Conservation (phyloP, 2,888 invertebrate species). For the Ophonus ardosiacus region DNA sequence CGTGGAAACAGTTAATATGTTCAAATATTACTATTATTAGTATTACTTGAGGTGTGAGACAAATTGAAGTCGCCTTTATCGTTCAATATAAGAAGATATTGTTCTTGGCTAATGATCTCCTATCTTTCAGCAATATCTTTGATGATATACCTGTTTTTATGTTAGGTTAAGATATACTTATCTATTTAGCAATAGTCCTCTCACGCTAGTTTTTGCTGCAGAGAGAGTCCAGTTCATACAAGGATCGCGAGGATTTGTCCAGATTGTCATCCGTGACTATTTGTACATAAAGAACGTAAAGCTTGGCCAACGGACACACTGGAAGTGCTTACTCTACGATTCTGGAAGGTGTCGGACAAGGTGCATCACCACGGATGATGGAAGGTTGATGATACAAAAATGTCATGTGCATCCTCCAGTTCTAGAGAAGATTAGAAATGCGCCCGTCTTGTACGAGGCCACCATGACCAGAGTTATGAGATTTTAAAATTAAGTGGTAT, state of each 20-base stretch:
- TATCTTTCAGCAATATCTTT: not conserved
- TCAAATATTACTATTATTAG: no score
- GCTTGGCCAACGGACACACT: slow-evolving; percentile 20
- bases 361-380: slow-evolving; percentile 27
- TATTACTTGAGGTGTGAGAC: no score
- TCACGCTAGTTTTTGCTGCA: slow-evolving; percentile 37
- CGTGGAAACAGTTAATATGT: no score
- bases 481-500: not conserved
- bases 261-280: slow-evolving; percentile 29
- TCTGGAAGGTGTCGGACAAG: slow-evolving; percentile 7
- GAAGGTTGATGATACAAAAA: slow-evolving; percentile 15
- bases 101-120: no score
- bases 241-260: slow-evolving; percentile 26
- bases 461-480: not conserved
- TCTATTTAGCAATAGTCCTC: not conserved
- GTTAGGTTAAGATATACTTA: not conserved
- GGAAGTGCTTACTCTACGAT: slow-evolving; percentile 40
- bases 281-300: slow-evolving; percentile 47
- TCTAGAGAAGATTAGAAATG: slow-evolving; percentile 1
- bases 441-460: not conserved
- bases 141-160: not conserved
- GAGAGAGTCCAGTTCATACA: slow-evolving; percentile 30
- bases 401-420: slow-evolving; percentile 18
- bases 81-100: no score
- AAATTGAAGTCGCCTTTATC: no score